Evolutionary conservation across 2,113 vertebrate species (phyloP), one percentile per base, ranked within the genome.

Genomic region (Gorsachius goisagi): DNA sequence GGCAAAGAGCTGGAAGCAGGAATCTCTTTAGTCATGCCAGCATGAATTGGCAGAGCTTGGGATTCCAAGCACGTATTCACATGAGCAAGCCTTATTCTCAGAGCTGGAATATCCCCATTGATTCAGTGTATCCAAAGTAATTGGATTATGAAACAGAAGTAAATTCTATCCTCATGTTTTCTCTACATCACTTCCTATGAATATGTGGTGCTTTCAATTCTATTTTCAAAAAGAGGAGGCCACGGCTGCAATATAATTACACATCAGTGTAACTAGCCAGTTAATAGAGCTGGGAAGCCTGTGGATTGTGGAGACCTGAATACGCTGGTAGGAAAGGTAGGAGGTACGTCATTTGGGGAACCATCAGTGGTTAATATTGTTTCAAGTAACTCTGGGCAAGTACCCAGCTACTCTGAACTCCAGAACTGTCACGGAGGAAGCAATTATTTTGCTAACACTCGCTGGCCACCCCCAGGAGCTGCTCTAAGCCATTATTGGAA

Each of bases 11-110:
- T 91, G 80, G 73, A 77, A 66, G 60, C 84, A 78, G 89, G 77
- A 87, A 79, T 68, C 52, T 82, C 89, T 87, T 93, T 11, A 82
- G 91, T 60, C 52, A 20, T 85, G 84, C 89, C 93, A 89, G 94
- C 9, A 7, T 26, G 84, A 93, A 87, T 12, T 91, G 96, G 91
- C 93, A 93, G 66, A 63, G 58, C 27, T 96, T 95, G 87, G 45
- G 89, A 96, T 96, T 96, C 91, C 55, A 85, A 82, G 89, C 95
- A 97, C 89, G 66, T 91, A 88, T 32, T 83, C 83, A 78, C 90
- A 94, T 12, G 73, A 55, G 76, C 64, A 72, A 79, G n/a, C 79
- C 83, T 87, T 62, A 72, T 86, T 92, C 88, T 84, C 80, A 72
- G 83, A 72, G 83, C 76, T 86, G 95, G 88, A 96, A 93, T 35